These are phyloP conservation scores for Melanophora roralis DNA, from an alignment of 2,888 invertebrate genomes.

Conservation along the genomic window DNA sequence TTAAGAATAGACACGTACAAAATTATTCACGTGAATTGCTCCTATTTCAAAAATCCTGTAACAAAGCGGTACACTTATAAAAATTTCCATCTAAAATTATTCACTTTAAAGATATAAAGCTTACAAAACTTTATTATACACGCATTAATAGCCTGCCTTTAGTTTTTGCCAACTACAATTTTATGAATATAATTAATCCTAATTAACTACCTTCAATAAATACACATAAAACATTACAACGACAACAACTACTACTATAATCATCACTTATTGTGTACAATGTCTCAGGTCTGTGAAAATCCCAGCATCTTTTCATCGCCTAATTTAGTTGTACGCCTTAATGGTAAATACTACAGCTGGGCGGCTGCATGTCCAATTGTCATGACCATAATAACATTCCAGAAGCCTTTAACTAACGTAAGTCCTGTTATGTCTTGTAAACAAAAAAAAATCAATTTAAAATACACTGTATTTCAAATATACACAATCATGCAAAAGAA, in stretches of 20 bases:
- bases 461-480: not conserved
- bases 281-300: slow-evolving; percentile 80
- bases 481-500: not conserved
- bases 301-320: slow-evolving; percentile 87
- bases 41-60: too few relatives aligned
- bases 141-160: not conserved
- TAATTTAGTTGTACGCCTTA: slow-evolving; percentile 90
- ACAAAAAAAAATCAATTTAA: not conserved
- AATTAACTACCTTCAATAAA: slow-evolving; percentile 5
- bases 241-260: slow-evolving; percentile 27
- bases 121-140: not conserved
- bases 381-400: slow-evolving; percentile 90
- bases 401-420: slow-evolving; percentile 89
- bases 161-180: not conserved
- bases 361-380: slow-evolving; percentile 93
- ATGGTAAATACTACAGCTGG: slow-evolving; percentile 94
- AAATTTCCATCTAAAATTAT: too few relatives aligned
- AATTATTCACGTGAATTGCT: too few relatives aligned
- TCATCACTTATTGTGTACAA: slow-evolving; percentile 51
- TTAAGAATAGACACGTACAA: too few relatives aligned
- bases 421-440: slow-evolving; percentile 67
- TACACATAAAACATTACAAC: slow-evolving; percentile 12
- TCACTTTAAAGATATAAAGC: too few relatives aligned
- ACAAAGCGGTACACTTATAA: too few relatives aligned
- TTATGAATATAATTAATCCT: slow-evolving; percentile 28